Evolutionary conservation across 2,797 vertebrate genomes (phyloP).

Genomic region (Capromys pilorides): DNA sequence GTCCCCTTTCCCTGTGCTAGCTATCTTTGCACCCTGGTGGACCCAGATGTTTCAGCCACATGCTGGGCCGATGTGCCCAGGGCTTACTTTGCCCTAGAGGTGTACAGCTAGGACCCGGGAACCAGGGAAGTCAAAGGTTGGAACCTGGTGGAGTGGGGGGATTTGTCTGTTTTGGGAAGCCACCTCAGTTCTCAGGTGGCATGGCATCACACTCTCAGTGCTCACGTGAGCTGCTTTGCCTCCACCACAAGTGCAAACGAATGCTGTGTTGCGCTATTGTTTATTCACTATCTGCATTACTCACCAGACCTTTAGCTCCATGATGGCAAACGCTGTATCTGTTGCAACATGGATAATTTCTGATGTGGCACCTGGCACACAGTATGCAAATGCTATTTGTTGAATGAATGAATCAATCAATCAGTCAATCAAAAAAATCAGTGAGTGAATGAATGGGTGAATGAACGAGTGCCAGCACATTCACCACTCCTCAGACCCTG

Average conservation of each 20-base stretch:
- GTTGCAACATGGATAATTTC: no score
- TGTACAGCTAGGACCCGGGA: not conserved
- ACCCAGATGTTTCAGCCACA: not conserved
- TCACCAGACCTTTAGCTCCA: not conserved
- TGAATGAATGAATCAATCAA: not conserved
- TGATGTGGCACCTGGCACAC: fast-evolving
- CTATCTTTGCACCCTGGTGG: fast-evolving
- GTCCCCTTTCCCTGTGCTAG: not conserved
- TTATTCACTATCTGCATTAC: not conserved
- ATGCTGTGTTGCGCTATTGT: not conserved
- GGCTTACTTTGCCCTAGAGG: not conserved
- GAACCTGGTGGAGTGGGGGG: not conserved
- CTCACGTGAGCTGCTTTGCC: not conserved
- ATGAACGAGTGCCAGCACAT: no score
- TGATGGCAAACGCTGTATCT: not conserved
- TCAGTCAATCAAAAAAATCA: no score
- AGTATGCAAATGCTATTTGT: not conserved
- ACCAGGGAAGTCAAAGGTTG: not conserved
- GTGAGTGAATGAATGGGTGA: not conserved
- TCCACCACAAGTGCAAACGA: not conserved
- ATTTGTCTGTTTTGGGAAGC: not conserved
- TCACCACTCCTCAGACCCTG: not conserved
- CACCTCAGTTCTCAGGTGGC: not conserved
- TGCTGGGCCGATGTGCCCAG: not conserved
- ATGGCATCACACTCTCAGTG: not conserved